Conservation (phyloP, 2,113 vertebrate species). For the Myocastor coypus region DNA sequence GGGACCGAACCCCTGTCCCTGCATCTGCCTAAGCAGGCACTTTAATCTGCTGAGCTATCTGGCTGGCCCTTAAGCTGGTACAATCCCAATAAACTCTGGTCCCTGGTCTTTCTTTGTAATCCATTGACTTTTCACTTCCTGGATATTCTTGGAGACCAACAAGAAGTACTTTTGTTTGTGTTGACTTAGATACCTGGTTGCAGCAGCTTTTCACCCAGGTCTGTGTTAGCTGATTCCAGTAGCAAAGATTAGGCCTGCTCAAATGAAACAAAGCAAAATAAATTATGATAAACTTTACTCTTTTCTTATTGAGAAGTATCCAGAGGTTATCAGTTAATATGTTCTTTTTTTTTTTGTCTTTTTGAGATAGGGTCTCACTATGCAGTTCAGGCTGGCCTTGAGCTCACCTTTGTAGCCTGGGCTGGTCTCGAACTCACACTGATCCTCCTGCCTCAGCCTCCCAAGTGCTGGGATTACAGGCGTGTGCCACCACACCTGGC, state of each 20-base stretch:
- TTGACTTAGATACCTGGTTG: not conserved
- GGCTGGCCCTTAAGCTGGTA: too few species aligned
- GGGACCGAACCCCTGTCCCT: too few species aligned
- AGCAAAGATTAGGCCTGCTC: conserved; percentile 50
- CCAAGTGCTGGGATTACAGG: too few species aligned
- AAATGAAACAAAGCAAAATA: conserved; percentile 49
- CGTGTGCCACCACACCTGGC: too few species aligned
- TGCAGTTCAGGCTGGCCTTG: too few species aligned
- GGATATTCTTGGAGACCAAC: conserved; percentile 34
- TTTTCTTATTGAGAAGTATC: conserved; percentile 35
- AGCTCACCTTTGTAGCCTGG: too few species aligned
- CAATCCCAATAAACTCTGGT: not conserved
- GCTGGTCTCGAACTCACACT: too few species aligned
- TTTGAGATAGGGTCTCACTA: too few species aligned
- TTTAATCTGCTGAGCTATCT: too few species aligned
- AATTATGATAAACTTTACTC: not conserved
- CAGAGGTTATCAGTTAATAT: not conserved
- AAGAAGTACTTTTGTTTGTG: conserved; percentile 10
- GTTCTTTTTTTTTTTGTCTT: too few species aligned
- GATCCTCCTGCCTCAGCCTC: too few species aligned
- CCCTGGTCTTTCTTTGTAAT: conserved; percentile 24
- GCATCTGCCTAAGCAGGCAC: too few species aligned
- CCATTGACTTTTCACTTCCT: conserved; percentile 23
- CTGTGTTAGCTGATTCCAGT: not conserved
- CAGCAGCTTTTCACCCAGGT: conserved; percentile 8